Evolutionary conservation across 2,888 invertebrate species (phyloP).

Genomic region (Chrysolina americana): DNA sequence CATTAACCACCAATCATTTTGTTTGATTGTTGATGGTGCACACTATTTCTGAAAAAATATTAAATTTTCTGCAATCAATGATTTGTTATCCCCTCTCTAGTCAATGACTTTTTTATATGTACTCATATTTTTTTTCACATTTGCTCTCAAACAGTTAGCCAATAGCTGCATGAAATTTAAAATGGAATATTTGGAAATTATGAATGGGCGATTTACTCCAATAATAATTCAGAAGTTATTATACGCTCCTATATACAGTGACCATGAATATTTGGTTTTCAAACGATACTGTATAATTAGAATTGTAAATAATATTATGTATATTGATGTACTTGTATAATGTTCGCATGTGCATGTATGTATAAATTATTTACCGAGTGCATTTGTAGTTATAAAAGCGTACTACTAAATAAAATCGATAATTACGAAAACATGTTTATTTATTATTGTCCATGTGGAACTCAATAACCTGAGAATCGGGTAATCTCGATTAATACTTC

Average conservation of each 20-base stretch:
- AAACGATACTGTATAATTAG: conserved; percentile 36
- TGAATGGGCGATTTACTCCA: not conserved
- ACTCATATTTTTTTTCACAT: no score
- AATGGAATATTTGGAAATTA: conserved; percentile 26
- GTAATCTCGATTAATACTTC: no score
- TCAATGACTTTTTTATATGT: no score
- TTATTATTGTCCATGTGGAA: not conserved
- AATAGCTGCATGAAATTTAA: not conserved
- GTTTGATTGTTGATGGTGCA: no score
- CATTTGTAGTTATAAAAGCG: conserved; percentile 45
- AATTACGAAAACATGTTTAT: conserved; percentile 26
- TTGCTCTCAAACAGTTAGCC: not conserved
- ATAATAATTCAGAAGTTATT: conserved; percentile 22
- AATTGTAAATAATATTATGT: conserved; percentile 50
- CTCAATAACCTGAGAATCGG: not conserved
- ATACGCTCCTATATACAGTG: conserved; percentile 3
- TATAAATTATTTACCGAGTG: conserved; percentile 50
- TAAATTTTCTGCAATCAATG: no score
- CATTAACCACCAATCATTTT: no score
- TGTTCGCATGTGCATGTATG: conserved; percentile 49
- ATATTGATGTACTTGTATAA: conserved; percentile 48
- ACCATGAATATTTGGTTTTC: conserved; percentile 9
- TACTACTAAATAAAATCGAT: conserved; percentile 48
- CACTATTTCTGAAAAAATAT: no score
- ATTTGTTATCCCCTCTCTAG: no score